Base-by-base conservation (phyloP, 2,888 invertebrate species). In the Endotricha flammealis region DNA sequence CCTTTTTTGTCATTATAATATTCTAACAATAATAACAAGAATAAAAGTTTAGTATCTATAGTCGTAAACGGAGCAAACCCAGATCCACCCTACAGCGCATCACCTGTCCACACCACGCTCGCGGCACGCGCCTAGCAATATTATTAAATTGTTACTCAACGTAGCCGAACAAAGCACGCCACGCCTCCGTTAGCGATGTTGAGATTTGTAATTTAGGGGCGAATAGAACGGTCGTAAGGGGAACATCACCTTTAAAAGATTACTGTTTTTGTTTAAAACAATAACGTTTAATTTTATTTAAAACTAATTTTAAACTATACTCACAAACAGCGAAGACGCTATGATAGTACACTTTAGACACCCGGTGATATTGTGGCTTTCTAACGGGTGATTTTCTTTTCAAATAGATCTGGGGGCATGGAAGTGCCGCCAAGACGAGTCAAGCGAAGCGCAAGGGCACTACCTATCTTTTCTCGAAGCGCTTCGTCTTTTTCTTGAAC, bases 81-180 rank as follows among this genome's bases (percentile, higher is more conserved):
- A 10, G 20, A 8, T n/a, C 23, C 34, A 17, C 14, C 17, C 9
- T 14, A 8, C 7, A 14, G 28, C 37, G 33, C 33, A 23, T 38
- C 32, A 38, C 33, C 29, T 33, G 38, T 29, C 35, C 22, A 12
- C 6, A 17, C 9, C 33, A 22, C 35, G 33, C n/a, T 5, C 12
- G 27, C 33, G 35, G 29, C 35, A 35, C 35, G 29, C 35, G 35
- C 35, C 13, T 12, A 11, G 16, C 35, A 35, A 35, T 35, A 23
- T 35, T 27, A 35, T 35, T 35, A 35, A 35, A 35, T 35, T 35
- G 35, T 35, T 35, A 35, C 35, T 23, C 35, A 9, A 29, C 29
- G 35, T 29, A 25, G 20, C 25, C 28, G 29, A 29, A 29, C 23
- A 29, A 23, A 29, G 28, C 12, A 4, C 11, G 13, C 27, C 27